Evolutionary conservation across 2,797 vertebrate species (phyloP), one percentile per base, ranked within the genome.

Genomic region (Synaphobranchus kaupii): DNA sequence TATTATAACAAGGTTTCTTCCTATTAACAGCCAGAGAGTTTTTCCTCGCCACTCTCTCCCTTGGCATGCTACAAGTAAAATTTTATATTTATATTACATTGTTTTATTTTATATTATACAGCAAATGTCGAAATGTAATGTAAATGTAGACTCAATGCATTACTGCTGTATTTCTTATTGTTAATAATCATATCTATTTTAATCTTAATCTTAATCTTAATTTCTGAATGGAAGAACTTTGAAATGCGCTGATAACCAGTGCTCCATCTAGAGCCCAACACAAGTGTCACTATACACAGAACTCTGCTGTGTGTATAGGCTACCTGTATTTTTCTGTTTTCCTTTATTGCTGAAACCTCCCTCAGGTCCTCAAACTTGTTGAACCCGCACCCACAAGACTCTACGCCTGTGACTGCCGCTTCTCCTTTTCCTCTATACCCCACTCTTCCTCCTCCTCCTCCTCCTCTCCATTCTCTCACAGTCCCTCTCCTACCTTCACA

Each of bases 351-450:
- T 13, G n/a, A n/a, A 68, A 68, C 1, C 66, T 60, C n/a, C 56
- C 17, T 3, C 0, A 15, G 56, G 15, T 17, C 56, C 15, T 58
- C 13, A 22, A 58, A 58, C 13, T 20, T 15, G 3, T 17, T 58
- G 17, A 58, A 58, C 56, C 15, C 56, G 17, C 15, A 58, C 4
- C 56, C n/a, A 28, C 63, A 28, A 68, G 63, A 9, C 63, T 8
- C 63, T 39, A 6, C 15, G 71, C 34, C 34, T 76, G 71, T 76
- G 28, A 4, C 71, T 76, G 71, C 5, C 86, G 90, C 34, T 89
- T 88, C 92, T 92, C 91, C 91, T 91, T 95, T 92, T 94, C 90
- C 90, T 89, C 91, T 92, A 89, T 89, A 86, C 71, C 90, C 88
- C 87, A 92, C 90, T 92, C 89, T 91, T 91, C 90, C 73, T n/a